These are phyloP conservation scores for Netelia fuscicornis DNA, from an alignment of 2,888 invertebrate genomes.

Conservation along the genomic window DNA sequence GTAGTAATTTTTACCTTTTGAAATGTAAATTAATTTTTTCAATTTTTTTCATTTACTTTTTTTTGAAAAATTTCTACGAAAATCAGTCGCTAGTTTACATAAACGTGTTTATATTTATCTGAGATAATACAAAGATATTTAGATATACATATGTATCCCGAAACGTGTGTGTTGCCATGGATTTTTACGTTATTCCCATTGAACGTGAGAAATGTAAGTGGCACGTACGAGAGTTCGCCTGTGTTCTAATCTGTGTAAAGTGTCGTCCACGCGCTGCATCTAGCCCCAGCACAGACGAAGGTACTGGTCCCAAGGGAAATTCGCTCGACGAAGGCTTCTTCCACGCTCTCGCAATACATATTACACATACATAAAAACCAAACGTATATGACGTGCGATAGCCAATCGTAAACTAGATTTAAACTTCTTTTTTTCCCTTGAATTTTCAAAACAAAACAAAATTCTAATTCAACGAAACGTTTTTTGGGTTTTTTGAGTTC, in stretches of 20 bases:
- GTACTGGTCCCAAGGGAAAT: conserved; percentile 74
- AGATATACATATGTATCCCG: conserved; percentile 26
- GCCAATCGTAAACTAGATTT: conserved; percentile 43
- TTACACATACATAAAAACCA: conserved; percentile 33
- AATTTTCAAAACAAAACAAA: not conserved
- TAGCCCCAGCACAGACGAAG: conserved; percentile 67
- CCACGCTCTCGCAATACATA: conserved; percentile 65
- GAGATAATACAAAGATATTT: conserved; percentile 14
- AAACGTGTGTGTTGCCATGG: conserved; percentile 78
- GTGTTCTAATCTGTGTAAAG: conserved; percentile 74
- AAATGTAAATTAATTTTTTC: not conserved
- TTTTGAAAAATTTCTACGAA: not conserved
- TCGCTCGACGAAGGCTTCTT: conserved; percentile 71
- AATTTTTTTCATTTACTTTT: not conserved
- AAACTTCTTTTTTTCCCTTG: not conserved
- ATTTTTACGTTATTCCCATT: conserved; percentile 74
- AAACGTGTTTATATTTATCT: not conserved
- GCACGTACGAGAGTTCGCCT: conserved; percentile 45
- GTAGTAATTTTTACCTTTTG: no score
- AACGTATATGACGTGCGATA: conserved; percentile 46
- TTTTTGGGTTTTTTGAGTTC: conserved; percentile 5
- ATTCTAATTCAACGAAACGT: conserved; percentile 1
- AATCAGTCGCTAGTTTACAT: not conserved
- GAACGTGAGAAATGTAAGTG: conserved; percentile 43
- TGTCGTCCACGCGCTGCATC: conserved; percentile 69